A percentile compares a stretch with the other conserved stretches of the same genome.
phyloP scores from a whole-genome alignment of 2,113 vertebrate species.

The Isurus oxyrinchus region DNA sequence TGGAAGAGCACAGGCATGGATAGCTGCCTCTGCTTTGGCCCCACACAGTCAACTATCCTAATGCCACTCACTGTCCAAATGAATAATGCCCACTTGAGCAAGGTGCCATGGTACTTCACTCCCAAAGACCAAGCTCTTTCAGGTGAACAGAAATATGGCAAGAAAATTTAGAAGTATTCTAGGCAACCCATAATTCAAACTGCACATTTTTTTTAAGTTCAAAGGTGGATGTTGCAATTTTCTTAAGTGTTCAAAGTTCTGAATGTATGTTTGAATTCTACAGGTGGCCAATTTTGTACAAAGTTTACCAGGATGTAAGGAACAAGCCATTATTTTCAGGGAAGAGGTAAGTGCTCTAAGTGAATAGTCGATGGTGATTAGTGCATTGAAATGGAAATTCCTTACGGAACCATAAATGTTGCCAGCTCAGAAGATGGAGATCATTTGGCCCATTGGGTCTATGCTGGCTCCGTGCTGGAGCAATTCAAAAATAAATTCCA shows the following conservation, averaged over 20 bases:
- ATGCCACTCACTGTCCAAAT: background rate
- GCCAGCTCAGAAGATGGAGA: background rate
- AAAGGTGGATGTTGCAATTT: background rate
- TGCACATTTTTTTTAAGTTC: background rate
- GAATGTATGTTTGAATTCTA: background rate
- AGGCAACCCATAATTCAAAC: background rate
- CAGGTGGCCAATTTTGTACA: conserved; percentile 77
- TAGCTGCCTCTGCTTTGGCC: background rate
- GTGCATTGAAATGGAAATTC: background rate
- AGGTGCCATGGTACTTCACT: background rate
- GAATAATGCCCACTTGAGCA: background rate
- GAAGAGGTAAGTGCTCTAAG: conserved; percentile 67
- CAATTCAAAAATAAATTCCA: background rate
- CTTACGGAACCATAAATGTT: background rate
- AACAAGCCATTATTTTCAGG: conserved; percentile 74
- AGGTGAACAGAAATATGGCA: background rate
- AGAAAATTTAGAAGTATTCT: background rate
- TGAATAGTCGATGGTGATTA: background rate
- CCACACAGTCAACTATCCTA: background rate
- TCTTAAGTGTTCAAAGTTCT: background rate
- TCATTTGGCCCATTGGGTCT: background rate
- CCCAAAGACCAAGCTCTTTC: background rate
- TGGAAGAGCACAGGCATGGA: background rate
- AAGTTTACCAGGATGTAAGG: conserved; percentile 77
- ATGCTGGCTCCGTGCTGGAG: background rate